phyloP scores from a whole-genome alignment of 2,113 vertebrate species.

The Elephantulus edwardii region DNA sequence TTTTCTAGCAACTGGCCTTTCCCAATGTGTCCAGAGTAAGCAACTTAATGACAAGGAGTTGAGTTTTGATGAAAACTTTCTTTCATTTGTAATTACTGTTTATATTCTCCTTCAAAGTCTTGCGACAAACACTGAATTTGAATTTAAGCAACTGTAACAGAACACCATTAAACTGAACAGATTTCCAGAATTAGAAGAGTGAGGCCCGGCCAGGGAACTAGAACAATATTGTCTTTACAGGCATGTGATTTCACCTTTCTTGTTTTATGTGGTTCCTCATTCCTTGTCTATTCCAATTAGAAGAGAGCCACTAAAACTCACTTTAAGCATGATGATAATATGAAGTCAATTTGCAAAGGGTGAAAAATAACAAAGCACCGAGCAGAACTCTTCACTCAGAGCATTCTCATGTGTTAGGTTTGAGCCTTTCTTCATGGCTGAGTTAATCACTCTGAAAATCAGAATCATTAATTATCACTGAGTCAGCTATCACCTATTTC shows the following conservation, averaged over 20 bases:
- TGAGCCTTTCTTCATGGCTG: background rate
- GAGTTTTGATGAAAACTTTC: background rate
- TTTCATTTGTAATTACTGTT: background rate
- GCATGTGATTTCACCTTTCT: background rate
- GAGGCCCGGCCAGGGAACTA: background rate
- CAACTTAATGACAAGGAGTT: no score
- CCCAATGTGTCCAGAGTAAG: no score
- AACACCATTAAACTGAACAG: background rate
- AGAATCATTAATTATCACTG: background rate
- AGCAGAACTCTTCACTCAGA: background rate
- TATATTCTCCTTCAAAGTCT: background rate
- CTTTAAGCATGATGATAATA: background rate
- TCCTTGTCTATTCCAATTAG: background rate
- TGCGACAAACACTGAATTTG: background rate
- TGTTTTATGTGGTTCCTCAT: background rate
- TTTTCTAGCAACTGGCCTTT: no score
- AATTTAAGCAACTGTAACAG: background rate
- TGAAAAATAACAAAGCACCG: background rate
- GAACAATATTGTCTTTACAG: background rate
- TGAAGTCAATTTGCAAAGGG: background rate
- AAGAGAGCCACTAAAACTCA: background rate
- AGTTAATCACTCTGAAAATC: background rate
- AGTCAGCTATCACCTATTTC: background rate
- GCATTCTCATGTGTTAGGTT: background rate
- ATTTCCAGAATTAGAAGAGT: background rate